A percentile compares a stretch with the other conserved stretches of the same genome.
phyloP scores from a whole-genome alignment of 2,797 vertebrate species.

The Sarcoramphus papa region DNA sequence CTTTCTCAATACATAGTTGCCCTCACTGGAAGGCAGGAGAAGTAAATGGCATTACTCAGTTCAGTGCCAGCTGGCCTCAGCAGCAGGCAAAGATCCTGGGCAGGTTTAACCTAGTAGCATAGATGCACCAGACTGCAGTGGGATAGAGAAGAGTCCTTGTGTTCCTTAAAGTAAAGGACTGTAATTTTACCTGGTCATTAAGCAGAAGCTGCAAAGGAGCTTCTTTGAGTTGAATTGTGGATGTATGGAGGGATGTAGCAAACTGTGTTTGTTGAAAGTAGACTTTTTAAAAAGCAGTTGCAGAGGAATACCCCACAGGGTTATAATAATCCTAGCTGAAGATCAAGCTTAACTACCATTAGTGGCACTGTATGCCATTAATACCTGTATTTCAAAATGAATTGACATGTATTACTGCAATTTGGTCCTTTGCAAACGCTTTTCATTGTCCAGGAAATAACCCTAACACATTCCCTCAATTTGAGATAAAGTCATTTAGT shows the following conservation, averaged over 20 bases:
- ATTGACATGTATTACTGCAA: not conserved
- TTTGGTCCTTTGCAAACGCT: not conserved
- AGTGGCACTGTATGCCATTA: not conserved
- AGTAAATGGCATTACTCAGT: not conserved
- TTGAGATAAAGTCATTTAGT: not conserved
- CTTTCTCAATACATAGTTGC: not conserved
- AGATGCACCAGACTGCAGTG: not conserved
- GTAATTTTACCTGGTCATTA: not conserved
- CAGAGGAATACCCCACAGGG: not conserved
- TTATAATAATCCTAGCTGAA: not conserved
- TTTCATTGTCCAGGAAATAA: not conserved
- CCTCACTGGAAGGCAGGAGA: not conserved
- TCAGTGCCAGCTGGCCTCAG: not conserved
- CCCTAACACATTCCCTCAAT: not conserved
- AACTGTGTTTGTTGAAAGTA: not conserved
- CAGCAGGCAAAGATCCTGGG: not conserved
- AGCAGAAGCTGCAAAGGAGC: not conserved
- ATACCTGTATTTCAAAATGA: not conserved
- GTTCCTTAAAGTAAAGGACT: not conserved
- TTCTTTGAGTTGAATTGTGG: not conserved
- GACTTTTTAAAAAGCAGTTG: not conserved
- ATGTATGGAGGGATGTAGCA: not conserved
- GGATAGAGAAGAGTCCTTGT: not conserved
- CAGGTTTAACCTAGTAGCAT: not conserved
- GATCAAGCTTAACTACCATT: not conserved